A percentile compares a stretch with the other conserved stretches of the same genome.
Conservation (phyloP, 2,888 invertebrate species). For the Hypercompe scribonia region DNA sequence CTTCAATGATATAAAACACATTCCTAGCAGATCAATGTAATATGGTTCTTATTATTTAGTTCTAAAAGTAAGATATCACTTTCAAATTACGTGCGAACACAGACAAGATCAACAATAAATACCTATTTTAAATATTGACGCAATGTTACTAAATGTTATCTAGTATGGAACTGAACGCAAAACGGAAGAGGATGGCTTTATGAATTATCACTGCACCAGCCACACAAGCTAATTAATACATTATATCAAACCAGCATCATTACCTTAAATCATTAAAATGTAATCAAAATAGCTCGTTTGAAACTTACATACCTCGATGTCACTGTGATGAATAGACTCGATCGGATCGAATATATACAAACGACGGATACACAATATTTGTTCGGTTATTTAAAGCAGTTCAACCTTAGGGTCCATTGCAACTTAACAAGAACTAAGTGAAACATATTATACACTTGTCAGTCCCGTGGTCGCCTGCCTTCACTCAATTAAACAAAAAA, state of each 20-base stretch:
- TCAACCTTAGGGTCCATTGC: constrained; percentile 59
- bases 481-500: constrained; percentile 40
- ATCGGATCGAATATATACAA: constrained; percentile 62
- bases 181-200: constrained; percentile 46
- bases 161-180: constrained; percentile 31
- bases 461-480: constrained; percentile 27
- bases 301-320: constrained; percentile 64
- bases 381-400: constrained; percentile 56
- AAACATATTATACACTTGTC: constrained; percentile 37
- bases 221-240: constrained; percentile 48
- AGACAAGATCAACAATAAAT: constrained; percentile 17
- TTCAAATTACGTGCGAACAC: background rate
- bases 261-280: constrained; percentile 64
- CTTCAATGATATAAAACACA: background rate
- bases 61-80: background rate
- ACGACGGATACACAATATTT: constrained; percentile 61
- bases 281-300: constrained; percentile 58
- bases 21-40: background rate
- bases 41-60: background rate
- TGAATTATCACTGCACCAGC: constrained; percentile 33
- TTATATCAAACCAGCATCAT: constrained; percentile 37
- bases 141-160: constrained; percentile 30
- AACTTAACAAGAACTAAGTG: constrained; percentile 56
- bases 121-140: constrained; percentile 16
- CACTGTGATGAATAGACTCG: constrained; percentile 50